Evolutionary conservation across 2,797 vertebrate genomes (phyloP).

Genomic region (Phoxinus dragarum): DNA sequence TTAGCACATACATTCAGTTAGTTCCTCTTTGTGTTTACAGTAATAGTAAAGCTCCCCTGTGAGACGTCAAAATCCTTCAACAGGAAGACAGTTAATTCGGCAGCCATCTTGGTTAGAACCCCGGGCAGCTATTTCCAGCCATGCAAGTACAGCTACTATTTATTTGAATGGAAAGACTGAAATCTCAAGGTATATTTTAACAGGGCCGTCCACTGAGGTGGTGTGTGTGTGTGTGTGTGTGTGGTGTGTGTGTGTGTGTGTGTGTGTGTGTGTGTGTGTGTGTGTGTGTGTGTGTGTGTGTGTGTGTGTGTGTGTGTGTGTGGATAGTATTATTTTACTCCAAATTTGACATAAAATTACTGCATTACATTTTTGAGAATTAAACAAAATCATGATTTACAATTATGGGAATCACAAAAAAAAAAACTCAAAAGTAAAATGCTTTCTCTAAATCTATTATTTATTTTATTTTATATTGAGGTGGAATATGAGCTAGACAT

Average conservation of each 20-base stretch:
- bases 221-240: too few relatives aligned
- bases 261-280: too few relatives aligned
- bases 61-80: not conserved
- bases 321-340: not conserved
- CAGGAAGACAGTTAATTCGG: not conserved
- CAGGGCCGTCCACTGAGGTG: not conserved
- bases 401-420: not conserved
- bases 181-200: not conserved
- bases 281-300: not conserved
- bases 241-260: not conserved
- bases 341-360: not conserved
- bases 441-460: not conserved
- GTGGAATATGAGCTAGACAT: not conserved
- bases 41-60: not conserved
- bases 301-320: too few relatives aligned
- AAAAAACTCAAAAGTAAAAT: not conserved
- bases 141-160: conserved; percentile 5
- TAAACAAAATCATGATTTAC: not conserved
- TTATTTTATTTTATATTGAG: not conserved
- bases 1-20: not conserved
- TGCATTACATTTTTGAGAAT: not conserved
- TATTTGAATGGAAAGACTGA: not conserved
- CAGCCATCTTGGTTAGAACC: not conserved
- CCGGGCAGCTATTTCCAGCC: not conserved
- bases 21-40: not conserved